Evolutionary conservation across 2,797 vertebrate genomes (phyloP).

Genomic region (Dendrocincla tyrannina): DNA sequence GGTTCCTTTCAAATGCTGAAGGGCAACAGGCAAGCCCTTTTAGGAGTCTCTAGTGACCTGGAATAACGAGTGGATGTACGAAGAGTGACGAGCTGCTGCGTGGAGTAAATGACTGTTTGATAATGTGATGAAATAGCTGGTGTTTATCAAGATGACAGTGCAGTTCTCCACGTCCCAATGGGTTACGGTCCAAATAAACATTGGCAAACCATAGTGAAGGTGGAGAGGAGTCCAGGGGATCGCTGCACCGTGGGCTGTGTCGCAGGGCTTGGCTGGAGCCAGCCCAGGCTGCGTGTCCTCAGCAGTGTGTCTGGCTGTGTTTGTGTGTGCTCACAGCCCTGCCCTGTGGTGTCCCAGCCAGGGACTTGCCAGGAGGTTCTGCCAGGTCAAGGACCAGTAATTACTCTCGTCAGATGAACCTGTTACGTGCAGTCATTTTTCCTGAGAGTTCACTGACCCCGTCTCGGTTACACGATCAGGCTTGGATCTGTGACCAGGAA

Average conservation of each 20-base stretch:
- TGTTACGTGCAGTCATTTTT: not conserved
- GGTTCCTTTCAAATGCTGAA: not conserved
- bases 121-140: not conserved
- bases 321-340: not conserved
- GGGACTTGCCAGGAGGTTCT: not conserved
- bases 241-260: not conserved
- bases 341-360: not conserved
- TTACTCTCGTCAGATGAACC: not conserved
- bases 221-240: not conserved
- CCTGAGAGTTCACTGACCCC: conserved; percentile 10
- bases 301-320: not conserved
- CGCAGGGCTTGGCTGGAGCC: not conserved
- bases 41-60: not conserved
- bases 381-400: not conserved
- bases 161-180: not conserved
- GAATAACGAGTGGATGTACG: not conserved
- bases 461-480: not conserved
- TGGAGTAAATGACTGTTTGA: not conserved
- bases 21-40: not conserved
- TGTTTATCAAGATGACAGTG: not conserved
- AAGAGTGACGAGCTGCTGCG: not conserved
- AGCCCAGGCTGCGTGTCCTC: not conserved
- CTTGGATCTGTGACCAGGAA: not conserved
- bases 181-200: not conserved
- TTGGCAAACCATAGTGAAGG: not conserved